phyloP scores from a whole-genome alignment of 1,140 invertebrate species.

The Hyphantria cunea region DNA sequence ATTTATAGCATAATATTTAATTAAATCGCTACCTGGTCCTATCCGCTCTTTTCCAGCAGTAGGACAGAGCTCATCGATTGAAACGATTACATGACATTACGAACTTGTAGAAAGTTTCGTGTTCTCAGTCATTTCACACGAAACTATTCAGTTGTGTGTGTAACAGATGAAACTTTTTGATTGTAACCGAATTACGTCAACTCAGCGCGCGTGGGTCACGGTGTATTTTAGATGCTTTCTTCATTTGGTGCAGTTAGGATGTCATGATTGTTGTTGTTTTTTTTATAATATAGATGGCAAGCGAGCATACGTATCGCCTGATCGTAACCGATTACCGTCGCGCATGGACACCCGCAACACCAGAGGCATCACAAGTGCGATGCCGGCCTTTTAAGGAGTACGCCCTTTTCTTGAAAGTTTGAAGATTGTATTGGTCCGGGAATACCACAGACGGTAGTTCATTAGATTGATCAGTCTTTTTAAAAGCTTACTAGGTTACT shows the following conservation, averaged over 20 bases:
- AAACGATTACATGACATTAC: slow-evolving; percentile 27
- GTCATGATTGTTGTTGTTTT: neutral
- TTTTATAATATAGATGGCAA: too few species aligned
- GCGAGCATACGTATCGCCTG: too few species aligned
- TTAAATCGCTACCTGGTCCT: neutral
- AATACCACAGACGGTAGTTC: neutral
- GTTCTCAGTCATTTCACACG: slow-evolving; percentile 13
- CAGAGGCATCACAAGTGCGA: too few species aligned
- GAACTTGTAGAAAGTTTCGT: slow-evolving; percentile 16
- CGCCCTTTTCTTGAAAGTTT: too few species aligned
- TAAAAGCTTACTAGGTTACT: too few species aligned
- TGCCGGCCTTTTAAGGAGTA: too few species aligned
- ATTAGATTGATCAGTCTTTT: too few species aligned
- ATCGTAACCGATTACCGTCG: too few species aligned
- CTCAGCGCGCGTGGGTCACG: neutral
- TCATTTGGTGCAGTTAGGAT: neutral
- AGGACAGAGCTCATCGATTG: slow-evolving; percentile 11
- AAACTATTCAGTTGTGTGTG: slow-evolving; percentile 5
- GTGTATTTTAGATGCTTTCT: neutral
- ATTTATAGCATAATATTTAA: neutral
- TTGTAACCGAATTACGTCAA: neutral
- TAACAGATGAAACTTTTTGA: slow-evolving; percentile 13
- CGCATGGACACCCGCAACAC: too few species aligned
- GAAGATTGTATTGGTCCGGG: too few species aligned
- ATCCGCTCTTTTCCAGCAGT: neutral